These are phyloP conservation scores for Copsychus sechellarum DNA, from an alignment of 2,113 vertebrate species.

Conservation along the genomic window DNA sequence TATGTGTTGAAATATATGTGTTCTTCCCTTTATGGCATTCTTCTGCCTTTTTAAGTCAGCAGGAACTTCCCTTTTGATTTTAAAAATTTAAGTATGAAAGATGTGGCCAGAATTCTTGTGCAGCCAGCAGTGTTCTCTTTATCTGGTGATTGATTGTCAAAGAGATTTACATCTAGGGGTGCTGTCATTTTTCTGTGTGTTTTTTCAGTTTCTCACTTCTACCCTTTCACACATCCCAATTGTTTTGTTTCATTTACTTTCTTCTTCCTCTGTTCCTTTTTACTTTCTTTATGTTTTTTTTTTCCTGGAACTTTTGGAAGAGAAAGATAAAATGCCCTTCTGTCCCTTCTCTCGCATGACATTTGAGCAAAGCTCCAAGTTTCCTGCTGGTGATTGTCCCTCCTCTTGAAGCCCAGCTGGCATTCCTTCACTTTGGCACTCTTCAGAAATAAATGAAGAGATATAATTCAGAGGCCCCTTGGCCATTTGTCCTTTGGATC, in stretches of 20 bases:
- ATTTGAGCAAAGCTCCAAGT: background rate
- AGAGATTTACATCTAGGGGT: background rate
- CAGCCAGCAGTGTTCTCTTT: background rate
- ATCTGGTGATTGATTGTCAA: background rate
- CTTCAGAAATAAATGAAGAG: background rate
- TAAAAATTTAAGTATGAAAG: background rate
- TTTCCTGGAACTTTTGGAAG: background rate
- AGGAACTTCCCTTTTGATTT: background rate
- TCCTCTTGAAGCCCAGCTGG: background rate
- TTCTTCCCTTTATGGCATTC: background rate
- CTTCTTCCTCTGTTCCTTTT: background rate
- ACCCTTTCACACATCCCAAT: background rate
- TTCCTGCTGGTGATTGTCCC: background rate
- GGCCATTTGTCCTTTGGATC: background rate
- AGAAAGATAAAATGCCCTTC: background rate
- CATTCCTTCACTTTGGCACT: background rate
- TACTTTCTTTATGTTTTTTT: background rate
- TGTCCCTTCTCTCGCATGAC: background rate
- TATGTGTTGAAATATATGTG: background rate
- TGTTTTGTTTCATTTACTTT: background rate
- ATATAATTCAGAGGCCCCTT: background rate
- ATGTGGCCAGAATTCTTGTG: background rate
- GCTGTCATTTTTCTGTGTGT: background rate
- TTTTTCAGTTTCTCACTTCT: background rate
- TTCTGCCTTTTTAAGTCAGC: background rate